Evolutionary conservation across 2,797 vertebrate genomes (phyloP), one percentile per base, ranked within the genome.

Genomic region (Sebastes variabilis): DNA sequence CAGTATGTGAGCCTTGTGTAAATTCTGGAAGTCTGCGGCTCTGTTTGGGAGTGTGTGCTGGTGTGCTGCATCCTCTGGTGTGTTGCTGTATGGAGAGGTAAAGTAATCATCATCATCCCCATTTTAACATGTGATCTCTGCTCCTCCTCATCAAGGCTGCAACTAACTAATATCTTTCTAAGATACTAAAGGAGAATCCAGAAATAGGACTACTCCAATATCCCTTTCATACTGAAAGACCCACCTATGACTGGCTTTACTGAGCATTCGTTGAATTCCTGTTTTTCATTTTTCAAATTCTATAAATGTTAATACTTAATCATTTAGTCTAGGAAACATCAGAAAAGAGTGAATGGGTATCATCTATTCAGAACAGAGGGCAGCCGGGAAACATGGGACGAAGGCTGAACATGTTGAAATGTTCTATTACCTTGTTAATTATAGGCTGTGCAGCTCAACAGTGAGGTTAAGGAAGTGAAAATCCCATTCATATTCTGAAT

Each of bases 51-150:
- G 30, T 36, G 64, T 18, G 30, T 62, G 74, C 60, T 56, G 74
- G 34, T 68, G 78, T 20, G 73, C 77, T 20, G 73, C 77, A 66
- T 83, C 80, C 66, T 10, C 73, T 10, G 58, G 66, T 62, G 72
- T 16, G 55, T 62, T 10, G 2, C 56, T 36, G 8, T 12, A 11
- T 18, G 2, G 30, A 42, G 36, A 38, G 36, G 36, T 38, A 38
- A 38, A 38, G 36, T 14, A 7, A 12, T 62, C 29, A 12, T 62
- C 3, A 3, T 34, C 30, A 14, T 64, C 42, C 0, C 14, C 27
- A 3, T 64, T 36, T 36, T 36, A 64, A 64, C 58, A 60, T 46
- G 42, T 30, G 1, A 30, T 30, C 32, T 36, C 1, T 8, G 7
- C 12, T 36, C 11, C 61, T 64, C 4, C 18, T 36, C 32, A 36